These are phyloP conservation scores for Ophion slaviceki DNA, from an alignment of 2,888 invertebrate species.

Conservation along the genomic window DNA sequence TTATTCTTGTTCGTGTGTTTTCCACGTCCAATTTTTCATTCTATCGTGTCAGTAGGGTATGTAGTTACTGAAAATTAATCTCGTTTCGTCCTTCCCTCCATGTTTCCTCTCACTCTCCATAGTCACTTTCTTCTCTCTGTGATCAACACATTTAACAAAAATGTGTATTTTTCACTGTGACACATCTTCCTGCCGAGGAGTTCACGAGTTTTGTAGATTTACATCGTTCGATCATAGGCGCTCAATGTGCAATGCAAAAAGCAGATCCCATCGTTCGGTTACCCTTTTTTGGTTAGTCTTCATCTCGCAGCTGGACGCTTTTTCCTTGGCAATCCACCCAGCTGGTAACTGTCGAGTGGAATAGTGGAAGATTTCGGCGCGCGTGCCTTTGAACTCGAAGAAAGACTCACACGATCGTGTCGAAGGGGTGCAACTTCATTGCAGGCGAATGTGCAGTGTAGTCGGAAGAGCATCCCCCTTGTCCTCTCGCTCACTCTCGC, in stretches of 20 bases:
- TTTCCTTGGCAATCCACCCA: background rate
- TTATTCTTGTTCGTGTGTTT: background rate
- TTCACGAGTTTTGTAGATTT: conserved; percentile 4
- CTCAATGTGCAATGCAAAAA: conserved; percentile 6
- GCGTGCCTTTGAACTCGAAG: conserved; percentile 36
- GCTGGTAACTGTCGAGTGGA: background rate
- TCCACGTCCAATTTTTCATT: too few relatives aligned
- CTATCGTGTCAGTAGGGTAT: too few relatives aligned
- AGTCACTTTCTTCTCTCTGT: too few relatives aligned
- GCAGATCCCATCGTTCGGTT: background rate
- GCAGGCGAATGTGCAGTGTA: conserved; percentile 53
- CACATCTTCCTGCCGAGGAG: background rate
- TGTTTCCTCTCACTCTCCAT: too few relatives aligned
- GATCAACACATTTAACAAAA: conserved; percentile 37
- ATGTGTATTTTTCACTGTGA: conserved; percentile 30
- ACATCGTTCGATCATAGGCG: background rate
- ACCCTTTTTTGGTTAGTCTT: conserved; percentile 14
- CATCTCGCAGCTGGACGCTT: background rate
- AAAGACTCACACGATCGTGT: conserved; percentile 29
- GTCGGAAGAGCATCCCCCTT: conserved; percentile 7
- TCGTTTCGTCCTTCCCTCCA: too few relatives aligned
- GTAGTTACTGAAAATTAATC: too few relatives aligned
- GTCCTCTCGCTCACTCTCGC: background rate
- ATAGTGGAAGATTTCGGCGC: background rate
- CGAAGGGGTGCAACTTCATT: conserved; percentile 57